These are phyloP conservation scores for Acrocephalus scirpaceus DNA, from an alignment of 2,797 vertebrate species.

Conservation along the genomic window DNA sequence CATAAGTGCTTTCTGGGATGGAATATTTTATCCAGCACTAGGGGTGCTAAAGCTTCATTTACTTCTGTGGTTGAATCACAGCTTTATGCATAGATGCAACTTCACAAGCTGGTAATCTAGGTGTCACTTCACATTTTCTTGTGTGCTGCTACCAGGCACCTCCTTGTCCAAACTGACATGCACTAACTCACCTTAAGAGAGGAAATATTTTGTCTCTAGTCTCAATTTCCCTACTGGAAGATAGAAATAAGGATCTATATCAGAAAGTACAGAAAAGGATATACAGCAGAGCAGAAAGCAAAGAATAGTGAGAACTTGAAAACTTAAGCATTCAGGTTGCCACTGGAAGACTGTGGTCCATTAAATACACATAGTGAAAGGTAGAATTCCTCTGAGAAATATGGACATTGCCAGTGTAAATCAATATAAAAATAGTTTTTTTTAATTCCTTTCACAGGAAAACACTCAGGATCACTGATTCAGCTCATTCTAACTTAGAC, in stretches of 20 bases:
- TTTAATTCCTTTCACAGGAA: not conserved
- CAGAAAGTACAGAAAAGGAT: not conserved
- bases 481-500: not conserved
- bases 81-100: not conserved
- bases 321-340: not conserved
- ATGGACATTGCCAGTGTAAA: not conserved
- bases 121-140: not conserved
- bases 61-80: not conserved
- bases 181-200: not conserved
- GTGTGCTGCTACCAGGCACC: not conserved
- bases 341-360: not conserved
- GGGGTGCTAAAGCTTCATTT: not conserved
- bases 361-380: not conserved
- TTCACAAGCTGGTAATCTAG: not conserved
- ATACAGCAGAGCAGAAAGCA: not conserved
- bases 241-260: not conserved
- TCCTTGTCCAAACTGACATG: not conserved
- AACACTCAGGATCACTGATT: not conserved
- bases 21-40: not conserved
- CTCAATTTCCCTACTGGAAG: not conserved
- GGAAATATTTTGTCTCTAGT: not conserved
- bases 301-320: not conserved
- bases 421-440: not conserved
- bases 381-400: not conserved
- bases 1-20: not conserved